phyloP scores from a whole-genome alignment of 2,797 vertebrate species.

The Acanthis flammea region DNA sequence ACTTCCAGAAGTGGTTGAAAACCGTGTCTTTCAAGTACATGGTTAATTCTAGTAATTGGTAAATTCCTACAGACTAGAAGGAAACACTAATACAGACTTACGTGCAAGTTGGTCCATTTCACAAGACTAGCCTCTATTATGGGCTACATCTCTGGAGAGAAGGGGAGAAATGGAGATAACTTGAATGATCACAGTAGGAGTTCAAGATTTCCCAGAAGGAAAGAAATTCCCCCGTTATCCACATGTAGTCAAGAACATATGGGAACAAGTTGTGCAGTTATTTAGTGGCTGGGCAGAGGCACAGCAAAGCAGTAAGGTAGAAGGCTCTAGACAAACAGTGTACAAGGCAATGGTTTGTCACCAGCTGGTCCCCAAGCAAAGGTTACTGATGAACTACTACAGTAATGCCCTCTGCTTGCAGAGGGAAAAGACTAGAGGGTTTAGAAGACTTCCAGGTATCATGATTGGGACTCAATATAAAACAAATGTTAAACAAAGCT shows the following conservation, averaged over 20 bases:
- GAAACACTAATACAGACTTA: not conserved
- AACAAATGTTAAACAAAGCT: not conserved
- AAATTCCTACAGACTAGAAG: not conserved
- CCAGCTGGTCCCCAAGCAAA: not conserved
- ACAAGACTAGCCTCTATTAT: not conserved
- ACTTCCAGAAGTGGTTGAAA: not conserved
- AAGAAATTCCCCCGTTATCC: not conserved
- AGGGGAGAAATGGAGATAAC: not conserved
- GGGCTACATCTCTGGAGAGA: not conserved
- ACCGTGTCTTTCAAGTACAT: not conserved
- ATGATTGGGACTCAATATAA: rapidly evolving
- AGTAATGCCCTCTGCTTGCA: not conserved
- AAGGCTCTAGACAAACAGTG: not conserved
- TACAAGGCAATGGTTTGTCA: not conserved
- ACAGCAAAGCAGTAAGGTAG: not conserved
- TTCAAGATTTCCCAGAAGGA: not conserved
- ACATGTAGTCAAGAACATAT: not conserved
- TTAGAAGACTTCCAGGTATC: not conserved
- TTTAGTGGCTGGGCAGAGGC: not conserved
- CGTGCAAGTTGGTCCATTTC: not conserved
- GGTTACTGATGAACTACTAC: not conserved
- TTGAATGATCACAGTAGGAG: not conserved
- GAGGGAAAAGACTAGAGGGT: not conserved
- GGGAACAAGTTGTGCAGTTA: not conserved
- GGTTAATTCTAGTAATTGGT: not conserved